Evolutionary conservation across 1,140 invertebrate species (phyloP), one percentile per base, ranked within the genome.

Genomic region (Procambarus clarkii): DNA sequence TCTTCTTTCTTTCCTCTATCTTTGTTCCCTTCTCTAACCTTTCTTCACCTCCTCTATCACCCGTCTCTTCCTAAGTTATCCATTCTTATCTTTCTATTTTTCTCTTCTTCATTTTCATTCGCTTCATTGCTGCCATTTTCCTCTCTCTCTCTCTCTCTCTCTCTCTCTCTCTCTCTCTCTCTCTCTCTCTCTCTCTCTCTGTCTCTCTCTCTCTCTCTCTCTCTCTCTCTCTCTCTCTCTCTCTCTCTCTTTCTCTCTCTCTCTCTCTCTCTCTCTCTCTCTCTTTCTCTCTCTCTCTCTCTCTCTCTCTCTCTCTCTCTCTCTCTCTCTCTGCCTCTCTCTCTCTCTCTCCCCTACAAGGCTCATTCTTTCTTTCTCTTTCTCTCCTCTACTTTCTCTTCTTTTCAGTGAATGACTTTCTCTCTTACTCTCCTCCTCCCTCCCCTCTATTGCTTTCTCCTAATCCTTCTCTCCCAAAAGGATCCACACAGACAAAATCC

Each of bases 141-240:
- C 48, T 50, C 44, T 50, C 77, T 79, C 77, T 79, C 77, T 79
- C 77, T 79, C 77, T 79, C 77, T 79, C 77, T 79, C 77, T 79
- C 77, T 79, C 77, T 79, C 77, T 79, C 77, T 45, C 44, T 79
- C 34, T 45, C 77, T 45, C 77, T 45, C 3, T 79, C 77, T 45
- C 50, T 5, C 13, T 54, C 4, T 0, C 50, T 13, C 4, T 0
- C 50, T 9, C 4, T 54, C 13, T 54, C 50, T 54, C 50, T 54
- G n/a, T 3, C 50, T 54, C 13, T 54, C 77, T 79, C 77, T 79
- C 44, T 45, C 77, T 69, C 7, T 15, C 60, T 0, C 7, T 69
- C 60, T n/a, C 60, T 8, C n/a, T 69, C 60, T 78, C 77, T 79
- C 44, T 79, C 77, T 79, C 77, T n/a, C n/a, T n/a, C n/a, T 78